Conservation (phyloP, 2,888 invertebrate species). For the Zygaena filipendulae region DNA sequence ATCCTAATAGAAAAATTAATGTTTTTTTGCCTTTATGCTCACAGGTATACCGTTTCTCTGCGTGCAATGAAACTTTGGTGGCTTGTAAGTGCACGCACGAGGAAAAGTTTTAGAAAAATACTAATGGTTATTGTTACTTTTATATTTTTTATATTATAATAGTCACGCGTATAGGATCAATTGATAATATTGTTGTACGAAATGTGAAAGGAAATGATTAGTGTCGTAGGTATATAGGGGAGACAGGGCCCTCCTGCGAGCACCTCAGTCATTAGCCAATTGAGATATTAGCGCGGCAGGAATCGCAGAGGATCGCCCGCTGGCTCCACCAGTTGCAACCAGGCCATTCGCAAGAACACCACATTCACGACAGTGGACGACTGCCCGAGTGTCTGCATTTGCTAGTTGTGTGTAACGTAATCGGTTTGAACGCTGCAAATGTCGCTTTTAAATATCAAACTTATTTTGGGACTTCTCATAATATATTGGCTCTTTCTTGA, state of each 20-base stretch:
- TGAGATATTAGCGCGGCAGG: constrained; percentile 48
- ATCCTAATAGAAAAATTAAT: no score
- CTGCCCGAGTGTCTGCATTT: background rate
- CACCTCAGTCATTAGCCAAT: constrained; percentile 57
- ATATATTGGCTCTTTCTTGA: constrained; percentile 29
- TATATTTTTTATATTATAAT: no score
- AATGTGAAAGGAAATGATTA: constrained; percentile 29
- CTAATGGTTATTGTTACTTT: no score
- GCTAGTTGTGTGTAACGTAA: background rate
- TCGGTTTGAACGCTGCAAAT: constrained; percentile 25
- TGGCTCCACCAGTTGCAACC: constrained; percentile 35
- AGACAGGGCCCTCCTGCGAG: constrained; percentile 52
- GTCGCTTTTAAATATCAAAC: constrained; percentile 29
- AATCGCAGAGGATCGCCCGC: constrained; percentile 21
- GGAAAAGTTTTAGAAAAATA: no score
- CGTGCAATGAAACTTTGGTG: no score
- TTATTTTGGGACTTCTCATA: constrained; percentile 27
- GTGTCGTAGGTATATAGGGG: constrained; percentile 30
- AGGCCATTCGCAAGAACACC: constrained; percentile 27
- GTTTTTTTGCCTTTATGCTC: no score
- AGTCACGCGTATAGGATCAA: no score
- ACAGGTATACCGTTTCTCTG: no score
- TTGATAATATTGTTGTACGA: constrained; percentile 26
- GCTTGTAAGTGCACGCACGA: no score
- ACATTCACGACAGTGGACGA: background rate